Evolutionary conservation across 2,888 invertebrate species (phyloP).

Genomic region (Scaptomyza polygonia): DNA sequence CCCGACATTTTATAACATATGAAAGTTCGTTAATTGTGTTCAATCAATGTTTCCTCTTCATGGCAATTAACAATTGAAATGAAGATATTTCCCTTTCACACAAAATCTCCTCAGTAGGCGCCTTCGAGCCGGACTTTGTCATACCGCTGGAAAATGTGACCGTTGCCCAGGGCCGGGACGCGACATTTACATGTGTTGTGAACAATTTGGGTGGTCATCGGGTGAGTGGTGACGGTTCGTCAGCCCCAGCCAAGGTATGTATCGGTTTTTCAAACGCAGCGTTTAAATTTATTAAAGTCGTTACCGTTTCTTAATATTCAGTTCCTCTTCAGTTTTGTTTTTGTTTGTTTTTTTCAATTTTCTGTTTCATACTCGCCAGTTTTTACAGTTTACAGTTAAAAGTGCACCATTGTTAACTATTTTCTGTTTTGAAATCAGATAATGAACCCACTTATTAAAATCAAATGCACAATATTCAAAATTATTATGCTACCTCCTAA

Average conservation of each 20-base stretch:
- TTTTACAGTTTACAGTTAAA: slow-evolving; percentile 51
- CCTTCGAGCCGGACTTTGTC: slow-evolving; percentile 90
- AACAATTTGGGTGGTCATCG: slow-evolving; percentile 91
- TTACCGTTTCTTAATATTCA: not conserved
- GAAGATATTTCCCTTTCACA: slow-evolving; percentile 83
- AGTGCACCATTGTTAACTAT: slow-evolving; percentile 57
- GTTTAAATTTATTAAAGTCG: slow-evolving; percentile 45
- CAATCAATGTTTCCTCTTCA: slow-evolving; percentile 73
- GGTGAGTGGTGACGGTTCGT: slow-evolving; percentile 93
- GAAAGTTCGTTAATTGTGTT: slow-evolving; percentile 71
- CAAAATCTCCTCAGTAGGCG: slow-evolving; percentile 85
- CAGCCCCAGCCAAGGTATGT: slow-evolving; percentile 94
- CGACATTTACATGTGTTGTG: slow-evolving; percentile 91
- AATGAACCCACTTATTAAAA: slow-evolving; percentile 18
- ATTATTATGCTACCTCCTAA: slow-evolving; percentile 54
- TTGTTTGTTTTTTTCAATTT: slow-evolving; percentile 18
- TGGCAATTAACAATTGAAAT: slow-evolving; percentile 68
- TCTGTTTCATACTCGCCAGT: slow-evolving; percentile 18
- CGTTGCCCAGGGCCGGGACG: slow-evolving; percentile 90
- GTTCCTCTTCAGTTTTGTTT: not conserved
- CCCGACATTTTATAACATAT: slow-evolving; percentile 16
- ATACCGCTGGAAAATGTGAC: slow-evolving; percentile 91
- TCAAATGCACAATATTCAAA: slow-evolving; percentile 59
- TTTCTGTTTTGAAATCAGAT: slow-evolving; percentile 20
- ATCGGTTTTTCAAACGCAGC: slow-evolving; percentile 85